A percentile compares a stretch with the other conserved stretches of the same genome.
Evolutionary conservation across 2,113 vertebrate species (phyloP).

Genomic region (Daphoenositta chrysoptera): DNA sequence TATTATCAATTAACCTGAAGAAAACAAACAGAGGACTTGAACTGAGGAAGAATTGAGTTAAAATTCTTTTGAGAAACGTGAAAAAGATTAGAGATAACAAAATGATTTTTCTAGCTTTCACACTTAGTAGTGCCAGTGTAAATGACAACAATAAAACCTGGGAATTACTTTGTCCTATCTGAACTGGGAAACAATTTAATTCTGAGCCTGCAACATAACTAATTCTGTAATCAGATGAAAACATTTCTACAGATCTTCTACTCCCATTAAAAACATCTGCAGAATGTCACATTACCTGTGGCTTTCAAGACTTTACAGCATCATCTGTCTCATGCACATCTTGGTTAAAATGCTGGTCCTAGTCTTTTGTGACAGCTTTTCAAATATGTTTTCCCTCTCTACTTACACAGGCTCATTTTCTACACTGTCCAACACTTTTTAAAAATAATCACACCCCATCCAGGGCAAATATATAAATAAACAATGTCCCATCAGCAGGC

Average conservation of each 20-base stretch:
- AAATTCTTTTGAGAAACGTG: neutral
- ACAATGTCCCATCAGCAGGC: neutral
- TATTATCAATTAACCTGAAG: neutral
- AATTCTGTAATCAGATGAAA: neutral
- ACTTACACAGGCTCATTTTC: neutral
- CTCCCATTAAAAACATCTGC: neutral
- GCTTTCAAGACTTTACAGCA: neutral
- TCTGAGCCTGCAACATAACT: neutral
- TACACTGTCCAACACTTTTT: neutral
- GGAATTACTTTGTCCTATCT: neutral
- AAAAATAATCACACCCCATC: neutral
- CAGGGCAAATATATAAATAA: neutral
- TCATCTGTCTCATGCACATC: neutral
- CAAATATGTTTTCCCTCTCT: neutral
- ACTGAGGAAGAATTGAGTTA: neutral
- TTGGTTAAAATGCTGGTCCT: neutral
- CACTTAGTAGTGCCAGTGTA: neutral
- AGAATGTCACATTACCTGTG: neutral
- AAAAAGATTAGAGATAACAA: neutral
- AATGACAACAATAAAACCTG: neutral
- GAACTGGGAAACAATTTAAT: neutral
- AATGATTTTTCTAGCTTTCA: neutral
- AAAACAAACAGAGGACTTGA: neutral
- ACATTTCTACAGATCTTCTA: neutral
- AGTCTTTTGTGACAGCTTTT: neutral